These are phyloP conservation scores for Hylyphantes graminicola DNA, from an alignment of 1,140 invertebrate genomes.

Conservation along the genomic window DNA sequence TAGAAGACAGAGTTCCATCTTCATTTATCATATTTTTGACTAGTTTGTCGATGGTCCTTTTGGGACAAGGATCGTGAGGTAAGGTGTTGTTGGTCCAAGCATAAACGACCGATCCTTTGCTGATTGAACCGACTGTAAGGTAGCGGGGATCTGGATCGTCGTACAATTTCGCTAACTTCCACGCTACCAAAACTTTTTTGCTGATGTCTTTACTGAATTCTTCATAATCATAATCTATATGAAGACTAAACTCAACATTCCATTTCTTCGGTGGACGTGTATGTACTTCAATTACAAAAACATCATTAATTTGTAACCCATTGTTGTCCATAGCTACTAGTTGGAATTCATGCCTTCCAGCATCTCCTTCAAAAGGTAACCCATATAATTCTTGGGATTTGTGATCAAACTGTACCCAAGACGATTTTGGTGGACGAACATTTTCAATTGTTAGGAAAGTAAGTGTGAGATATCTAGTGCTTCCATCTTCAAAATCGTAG, in stretches of 20 bases:
- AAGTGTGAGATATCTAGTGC: conserved; percentile 78
- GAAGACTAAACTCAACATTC: conserved; percentile 77
- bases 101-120: conserved; percentile 71
- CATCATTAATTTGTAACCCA: conserved; percentile 79
- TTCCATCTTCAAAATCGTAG: conserved; percentile 87
- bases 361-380: conserved; percentile 77
- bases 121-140: conserved; percentile 76
- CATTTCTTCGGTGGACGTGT: conserved; percentile 70
- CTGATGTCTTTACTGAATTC: conserved; percentile 77
- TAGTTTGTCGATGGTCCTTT: conserved; percentile 78
- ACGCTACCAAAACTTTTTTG: conserved; percentile 76
- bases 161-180: conserved; percentile 80
- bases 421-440: conserved; percentile 74
- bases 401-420: conserved; percentile 90
- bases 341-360: conserved; percentile 80
- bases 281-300: conserved; percentile 80
- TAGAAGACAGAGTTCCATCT: conserved; percentile 70
- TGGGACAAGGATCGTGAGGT: conserved; percentile 77
- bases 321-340: conserved; percentile 77
- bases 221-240: conserved; percentile 78
- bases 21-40: conserved; percentile 73
- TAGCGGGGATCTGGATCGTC: conserved; percentile 78
- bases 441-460: conserved; percentile 79
- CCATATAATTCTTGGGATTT: conserved; percentile 92
- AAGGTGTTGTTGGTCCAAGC: conserved; percentile 84